Evolutionary conservation across 2,888 invertebrate species (phyloP).

Genomic region (Elysia crispata): DNA sequence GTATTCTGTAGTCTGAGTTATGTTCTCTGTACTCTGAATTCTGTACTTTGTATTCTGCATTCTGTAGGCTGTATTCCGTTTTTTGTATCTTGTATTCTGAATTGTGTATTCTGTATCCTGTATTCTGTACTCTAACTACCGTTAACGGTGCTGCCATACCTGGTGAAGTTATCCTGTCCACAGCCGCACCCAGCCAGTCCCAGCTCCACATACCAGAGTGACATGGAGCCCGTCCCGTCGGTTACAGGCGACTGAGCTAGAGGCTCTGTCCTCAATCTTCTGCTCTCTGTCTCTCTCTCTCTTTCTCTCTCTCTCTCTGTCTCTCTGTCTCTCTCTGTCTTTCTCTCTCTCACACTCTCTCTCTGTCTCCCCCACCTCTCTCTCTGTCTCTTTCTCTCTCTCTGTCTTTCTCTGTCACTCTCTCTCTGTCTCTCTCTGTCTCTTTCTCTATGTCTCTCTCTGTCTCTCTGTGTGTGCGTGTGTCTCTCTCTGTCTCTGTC

Average conservation of each 20-base stretch:
- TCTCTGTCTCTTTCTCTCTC: constrained; percentile 22
- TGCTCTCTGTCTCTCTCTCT: not conserved
- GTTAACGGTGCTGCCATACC: not conserved
- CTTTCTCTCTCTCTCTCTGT: not conserved
- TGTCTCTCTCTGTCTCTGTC: not conserved
- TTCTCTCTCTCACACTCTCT: constrained; percentile 3
- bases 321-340: constrained; percentile 15
- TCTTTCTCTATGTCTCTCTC: not conserved
- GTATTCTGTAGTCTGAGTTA: too few species aligned
- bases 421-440: not conserved
- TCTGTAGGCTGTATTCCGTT: too few species aligned
- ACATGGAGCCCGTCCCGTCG: not conserved
- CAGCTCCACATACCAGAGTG: not conserved
- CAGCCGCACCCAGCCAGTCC: not conserved
- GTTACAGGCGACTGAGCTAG: not conserved
- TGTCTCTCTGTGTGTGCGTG: not conserved
- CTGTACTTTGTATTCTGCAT: too few species aligned
- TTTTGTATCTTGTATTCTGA: too few species aligned
- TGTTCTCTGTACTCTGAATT: too few species aligned
- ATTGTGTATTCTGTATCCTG: too few species aligned
- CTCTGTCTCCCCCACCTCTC: constrained; percentile 1
- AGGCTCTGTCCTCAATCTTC: not conserved
- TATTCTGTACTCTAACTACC: too few species aligned
- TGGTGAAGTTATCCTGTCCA: not conserved
- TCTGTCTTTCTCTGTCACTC: not conserved